Evolutionary conservation across 2,888 invertebrate species (phyloP), one percentile per base, ranked within the genome.

Genomic region (Caenorhabditis afra): DNA sequence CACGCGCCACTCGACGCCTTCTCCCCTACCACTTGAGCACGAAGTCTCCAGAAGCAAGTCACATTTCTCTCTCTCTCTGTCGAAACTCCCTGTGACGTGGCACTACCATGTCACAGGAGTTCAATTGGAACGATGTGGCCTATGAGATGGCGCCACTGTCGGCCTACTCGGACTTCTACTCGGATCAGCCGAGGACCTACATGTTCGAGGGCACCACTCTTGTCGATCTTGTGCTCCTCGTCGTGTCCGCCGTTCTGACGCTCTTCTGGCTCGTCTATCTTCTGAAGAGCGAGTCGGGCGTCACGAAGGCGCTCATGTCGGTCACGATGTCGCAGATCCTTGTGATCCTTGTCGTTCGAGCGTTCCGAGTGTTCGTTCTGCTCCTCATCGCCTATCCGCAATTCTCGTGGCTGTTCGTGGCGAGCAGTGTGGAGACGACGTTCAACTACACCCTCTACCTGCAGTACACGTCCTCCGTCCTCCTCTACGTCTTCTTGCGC

Each of bases 151-250:
- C 76, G 3, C 76, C 76, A 11, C 50, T 62, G 12, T 64, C 68
- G 2, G 64, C 50, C 23, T 68, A 68, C 50, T 45, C 62, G 12
- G 68, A 68, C 16, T 62, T 76, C 16, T 76, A 68, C 14, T 68
- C 76, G 16, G 68, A 68, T 45, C 76, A 76, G 39, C 68, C 76
- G 12, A 29, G 76, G 44, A 68, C 68, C 16, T 76, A 76, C n/a
- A 68, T 76, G 68, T 76, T 76, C 22, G 65, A 76, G 58, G 76
- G 76, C 55, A 65, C 52, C 16, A 53, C 44, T 3, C n/a, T 65
- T 37, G 14, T 45, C 16, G 74, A 66, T 29, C 39, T 74, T 22
- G 18, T 44, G 1, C 1, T 66, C 4, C 65, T 74, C 3, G 52
- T 45, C 1, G 16, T 49, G 0, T 39, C 74, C 10, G 22, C 74